A percentile compares a stretch with the other conserved stretches of the same genome.
phyloP scores from a whole-genome alignment of 2,113 vertebrate species.

The Porphyrio hochstetteri region DNA sequence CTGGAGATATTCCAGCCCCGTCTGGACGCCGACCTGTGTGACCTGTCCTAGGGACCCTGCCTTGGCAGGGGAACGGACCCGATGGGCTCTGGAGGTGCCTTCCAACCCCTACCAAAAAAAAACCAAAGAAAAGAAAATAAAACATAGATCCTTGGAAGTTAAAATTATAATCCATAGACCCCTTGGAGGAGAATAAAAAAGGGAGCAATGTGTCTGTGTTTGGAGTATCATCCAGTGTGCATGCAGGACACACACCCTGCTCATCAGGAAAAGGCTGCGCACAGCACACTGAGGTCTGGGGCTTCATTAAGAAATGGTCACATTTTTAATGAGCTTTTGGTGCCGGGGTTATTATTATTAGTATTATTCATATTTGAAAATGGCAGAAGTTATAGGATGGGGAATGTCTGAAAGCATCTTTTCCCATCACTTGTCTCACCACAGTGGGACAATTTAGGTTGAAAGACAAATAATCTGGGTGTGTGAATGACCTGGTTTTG shows the following conservation, averaged over 20 bases:
- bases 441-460: background rate
- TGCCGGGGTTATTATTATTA: background rate
- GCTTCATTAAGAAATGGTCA: background rate
- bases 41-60: no score
- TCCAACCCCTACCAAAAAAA: no score
- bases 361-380: background rate
- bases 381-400: background rate
- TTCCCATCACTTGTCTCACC: background rate
- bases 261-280: background rate
- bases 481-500: background rate
- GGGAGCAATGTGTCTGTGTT: background rate
- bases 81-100: no score
- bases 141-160: background rate
- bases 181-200: background rate
- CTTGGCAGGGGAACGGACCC: no score
- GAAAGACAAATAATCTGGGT: background rate
- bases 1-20: no score
- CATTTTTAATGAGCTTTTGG: background rate
- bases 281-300: background rate
- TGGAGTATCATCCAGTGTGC: background rate
- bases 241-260: accelerated
- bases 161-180: background rate
- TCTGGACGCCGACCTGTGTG: no score
- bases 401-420: background rate
- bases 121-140: no score